These are phyloP conservation scores for Parambassis ranga DNA, from an alignment of 2,797 vertebrate species.

Conservation along the genomic window DNA sequence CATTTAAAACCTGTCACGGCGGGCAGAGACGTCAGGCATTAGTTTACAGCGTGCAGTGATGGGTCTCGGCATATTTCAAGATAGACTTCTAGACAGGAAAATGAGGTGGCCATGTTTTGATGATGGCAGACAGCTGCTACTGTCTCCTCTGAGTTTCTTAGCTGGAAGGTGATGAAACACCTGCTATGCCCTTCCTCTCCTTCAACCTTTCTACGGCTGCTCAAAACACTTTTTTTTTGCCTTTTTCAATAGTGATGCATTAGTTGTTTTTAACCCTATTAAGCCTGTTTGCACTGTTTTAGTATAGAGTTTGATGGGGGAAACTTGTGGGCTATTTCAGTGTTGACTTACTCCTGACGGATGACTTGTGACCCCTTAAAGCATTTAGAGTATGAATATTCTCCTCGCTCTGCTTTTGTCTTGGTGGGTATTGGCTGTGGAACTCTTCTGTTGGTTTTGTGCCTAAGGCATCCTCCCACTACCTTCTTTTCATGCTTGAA, in stretches of 20 bases:
- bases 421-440: slow-evolving; percentile 34
- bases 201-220: background rate
- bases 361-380: slow-evolving; percentile 30
- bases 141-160: slow-evolving; percentile 14
- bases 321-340: slow-evolving; percentile 19
- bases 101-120: slow-evolving; percentile 48
- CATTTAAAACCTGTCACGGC: slow-evolving; percentile 62
- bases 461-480: slow-evolving; percentile 71
- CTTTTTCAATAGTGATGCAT: background rate
- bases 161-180: slow-evolving; percentile 45
- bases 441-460: slow-evolving; percentile 29
- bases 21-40: slow-evolving; percentile 29
- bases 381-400: slow-evolving; percentile 50
- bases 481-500: slow-evolving; percentile 55
- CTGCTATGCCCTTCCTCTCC: background rate
- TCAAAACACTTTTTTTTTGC: background rate
- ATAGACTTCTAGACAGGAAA: slow-evolving; percentile 49
- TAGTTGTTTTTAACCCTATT: background rate
- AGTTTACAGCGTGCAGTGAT: slow-evolving; percentile 39
- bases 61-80: slow-evolving; percentile 45
- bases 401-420: slow-evolving; percentile 36
- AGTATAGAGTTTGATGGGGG: slow-evolving; percentile 3
- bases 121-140: slow-evolving; percentile 49
- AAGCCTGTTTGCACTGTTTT: background rate
- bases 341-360: slow-evolving; percentile 22